Percentiles rank a stretch among this genome's conserved stretches.
Evolutionary conservation across 2,797 vertebrate species (phyloP).

Genomic region (Clangula hyemalis): DNA sequence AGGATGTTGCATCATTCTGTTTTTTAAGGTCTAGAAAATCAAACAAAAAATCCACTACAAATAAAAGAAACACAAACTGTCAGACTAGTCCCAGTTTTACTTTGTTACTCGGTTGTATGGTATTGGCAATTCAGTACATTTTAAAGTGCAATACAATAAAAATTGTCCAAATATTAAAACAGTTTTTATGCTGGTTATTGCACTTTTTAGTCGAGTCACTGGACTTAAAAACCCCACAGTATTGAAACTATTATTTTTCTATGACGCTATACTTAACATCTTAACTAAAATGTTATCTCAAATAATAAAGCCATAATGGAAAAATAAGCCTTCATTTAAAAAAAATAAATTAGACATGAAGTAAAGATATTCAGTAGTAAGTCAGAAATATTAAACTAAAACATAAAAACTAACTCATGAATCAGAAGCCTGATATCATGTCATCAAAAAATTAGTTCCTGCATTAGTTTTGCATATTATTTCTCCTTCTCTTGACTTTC

Average conservation of each 20-base stretch:
- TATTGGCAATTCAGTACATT: neutral
- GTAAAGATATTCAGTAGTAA: neutral
- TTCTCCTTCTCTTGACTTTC: neutral
- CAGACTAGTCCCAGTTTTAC: neutral
- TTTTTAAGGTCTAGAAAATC: neutral
- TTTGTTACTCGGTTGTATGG: neutral
- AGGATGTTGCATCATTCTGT: neutral
- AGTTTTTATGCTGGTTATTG: neutral
- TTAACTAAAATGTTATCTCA: neutral
- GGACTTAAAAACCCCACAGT: neutral
- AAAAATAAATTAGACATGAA: neutral
- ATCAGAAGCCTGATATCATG: neutral
- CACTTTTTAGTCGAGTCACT: neutral
- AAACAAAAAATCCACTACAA: neutral
- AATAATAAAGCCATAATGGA: neutral
- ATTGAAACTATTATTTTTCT: neutral
- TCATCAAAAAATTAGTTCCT: neutral
- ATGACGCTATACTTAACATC: neutral
- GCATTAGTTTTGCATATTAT: neutral
- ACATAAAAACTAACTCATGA: neutral
- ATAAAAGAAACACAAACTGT: neutral
- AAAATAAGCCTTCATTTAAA: neutral
- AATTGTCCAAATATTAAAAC: neutral
- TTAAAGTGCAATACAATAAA: neutral
- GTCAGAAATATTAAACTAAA: conserved; percentile 1